A percentile compares a stretch with the other conserved stretches of the same genome.
phyloP scores from a whole-genome alignment of 2,797 vertebrate genomes.

The Morus bassanus region DNA sequence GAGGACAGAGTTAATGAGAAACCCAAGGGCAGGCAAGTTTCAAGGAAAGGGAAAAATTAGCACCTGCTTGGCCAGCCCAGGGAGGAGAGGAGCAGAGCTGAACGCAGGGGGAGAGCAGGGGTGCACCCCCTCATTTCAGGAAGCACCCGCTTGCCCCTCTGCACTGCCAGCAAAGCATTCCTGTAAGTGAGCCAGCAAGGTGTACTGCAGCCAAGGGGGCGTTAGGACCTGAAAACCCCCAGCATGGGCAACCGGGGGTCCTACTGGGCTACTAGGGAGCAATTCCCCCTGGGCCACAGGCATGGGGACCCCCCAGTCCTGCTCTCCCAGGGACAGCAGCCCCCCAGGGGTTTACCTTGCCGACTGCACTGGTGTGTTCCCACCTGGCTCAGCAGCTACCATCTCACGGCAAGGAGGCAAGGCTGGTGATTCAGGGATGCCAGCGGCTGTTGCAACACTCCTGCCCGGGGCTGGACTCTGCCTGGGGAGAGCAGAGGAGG shows the following conservation, averaged over 20 bases:
- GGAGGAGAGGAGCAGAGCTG: fast-evolving
- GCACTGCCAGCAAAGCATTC: neutral
- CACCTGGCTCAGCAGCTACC: neutral
- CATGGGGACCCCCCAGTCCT: fast-evolving
- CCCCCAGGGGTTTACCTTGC: neutral
- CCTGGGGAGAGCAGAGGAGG: neutral
- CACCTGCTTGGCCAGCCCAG: neutral
- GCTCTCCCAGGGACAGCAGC: neutral
- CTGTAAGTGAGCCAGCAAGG: neutral
- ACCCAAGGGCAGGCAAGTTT: neutral
- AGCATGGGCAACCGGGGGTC: fast-evolving
- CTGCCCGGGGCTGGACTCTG: neutral
- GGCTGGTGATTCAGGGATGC: neutral
- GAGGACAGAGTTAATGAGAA: neutral
- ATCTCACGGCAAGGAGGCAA: neutral
- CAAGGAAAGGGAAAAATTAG: neutral
- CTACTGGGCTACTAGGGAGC: neutral
- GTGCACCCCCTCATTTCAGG: neutral
- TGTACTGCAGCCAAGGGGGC: fast-evolving
- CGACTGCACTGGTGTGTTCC: neutral
- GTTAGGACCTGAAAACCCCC: neutral
- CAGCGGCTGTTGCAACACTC: neutral
- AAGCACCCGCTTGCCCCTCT: neutral
- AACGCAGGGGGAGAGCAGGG: neutral
- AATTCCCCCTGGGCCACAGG: neutral